Evolutionary conservation across 2,888 invertebrate genomes (phyloP), one percentile per base, ranked within the genome.

Genomic region (Dicroscelio sp.): DNA sequence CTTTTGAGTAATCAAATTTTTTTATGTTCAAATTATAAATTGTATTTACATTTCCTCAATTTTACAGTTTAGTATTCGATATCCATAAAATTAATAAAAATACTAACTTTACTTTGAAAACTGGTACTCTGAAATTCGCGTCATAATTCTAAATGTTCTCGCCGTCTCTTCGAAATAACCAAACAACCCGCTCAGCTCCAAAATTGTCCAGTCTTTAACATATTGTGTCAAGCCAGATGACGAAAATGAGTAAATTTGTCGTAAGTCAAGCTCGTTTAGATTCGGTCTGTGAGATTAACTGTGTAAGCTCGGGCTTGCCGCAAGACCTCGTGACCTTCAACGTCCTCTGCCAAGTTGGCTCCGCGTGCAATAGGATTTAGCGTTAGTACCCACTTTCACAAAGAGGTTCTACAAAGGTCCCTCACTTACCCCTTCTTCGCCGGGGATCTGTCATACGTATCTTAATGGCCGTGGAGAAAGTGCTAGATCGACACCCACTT

Each of bases 1-100:
- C 93, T 94, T 92, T 95, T 95, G 94, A 94, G 95, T 93, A 94
- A 95, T 95, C 95, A 95, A 95, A 95, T 95, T 95, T 95, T 91
- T 69, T 58, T n/a, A n/a, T n/a, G n/a, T n/a, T n/a, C n/a, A n/a
- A n/a, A n/a, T n/a, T n/a, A n/a, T n/a, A n/a, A n/a, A n/a, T n/a
- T n/a, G n/a, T n/a, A n/a, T n/a, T n/a, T n/a, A n/a, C n/a, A n/a
- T n/a, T n/a, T n/a, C n/a, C n/a, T n/a, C n/a, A n/a, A n/a, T n/a
- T n/a, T n/a, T n/a, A n/a, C n/a, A n/a, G n/a, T n/a, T n/a, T n/a
- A n/a, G n/a, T n/a, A n/a, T n/a, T n/a, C n/a, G n/a, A n/a, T n/a
- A n/a, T n/a, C n/a, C n/a, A n/a, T n/a, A n/a, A n/a, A n/a, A n/a
- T n/a, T n/a, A n/a, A n/a, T n/a, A n/a, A n/a, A n/a, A n/a, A n/a